These are phyloP conservation scores for Actinemys pallida DNA, from an alignment of 2,113 vertebrate genomes.

Conservation along the genomic window DNA sequence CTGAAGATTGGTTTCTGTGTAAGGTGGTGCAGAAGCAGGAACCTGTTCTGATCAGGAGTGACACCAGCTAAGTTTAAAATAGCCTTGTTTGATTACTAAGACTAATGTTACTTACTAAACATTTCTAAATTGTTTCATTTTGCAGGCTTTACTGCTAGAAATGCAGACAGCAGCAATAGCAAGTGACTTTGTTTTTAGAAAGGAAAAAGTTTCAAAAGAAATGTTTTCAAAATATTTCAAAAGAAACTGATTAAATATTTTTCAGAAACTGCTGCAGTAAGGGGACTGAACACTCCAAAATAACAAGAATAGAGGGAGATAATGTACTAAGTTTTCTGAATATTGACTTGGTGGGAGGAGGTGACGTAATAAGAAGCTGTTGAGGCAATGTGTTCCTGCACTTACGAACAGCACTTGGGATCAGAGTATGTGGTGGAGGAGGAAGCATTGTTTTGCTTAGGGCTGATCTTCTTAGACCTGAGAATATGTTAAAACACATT, in stretches of 20 bases:
- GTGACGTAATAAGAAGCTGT: not conserved
- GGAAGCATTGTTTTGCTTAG: not conserved
- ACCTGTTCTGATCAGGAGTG: not conserved
- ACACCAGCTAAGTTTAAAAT: not conserved
- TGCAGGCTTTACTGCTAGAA: not conserved
- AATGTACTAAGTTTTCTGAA: not conserved
- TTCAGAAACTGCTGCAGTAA: not conserved
- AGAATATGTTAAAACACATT: not conserved
- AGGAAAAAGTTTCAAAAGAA: not conserved
- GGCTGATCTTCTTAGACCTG: not conserved
- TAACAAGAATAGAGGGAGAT: not conserved
- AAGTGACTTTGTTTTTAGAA: not conserved
- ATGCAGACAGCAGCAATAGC: not conserved
- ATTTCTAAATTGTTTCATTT: not conserved
- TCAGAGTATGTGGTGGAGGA: not conserved
- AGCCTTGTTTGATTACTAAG: not conserved
- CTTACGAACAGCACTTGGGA: not conserved
- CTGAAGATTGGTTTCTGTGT: not conserved
- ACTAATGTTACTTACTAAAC: not conserved
- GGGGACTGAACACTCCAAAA: not conserved
- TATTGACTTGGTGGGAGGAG: not conserved
- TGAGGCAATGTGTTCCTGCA: not conserved
- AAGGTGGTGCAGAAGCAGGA: not conserved
- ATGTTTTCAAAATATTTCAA: too few relatives aligned
- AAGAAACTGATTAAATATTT: not conserved